Evolutionary conservation across 2,888 invertebrate species (phyloP).

Genomic region (Cyclophora punctaria): DNA sequence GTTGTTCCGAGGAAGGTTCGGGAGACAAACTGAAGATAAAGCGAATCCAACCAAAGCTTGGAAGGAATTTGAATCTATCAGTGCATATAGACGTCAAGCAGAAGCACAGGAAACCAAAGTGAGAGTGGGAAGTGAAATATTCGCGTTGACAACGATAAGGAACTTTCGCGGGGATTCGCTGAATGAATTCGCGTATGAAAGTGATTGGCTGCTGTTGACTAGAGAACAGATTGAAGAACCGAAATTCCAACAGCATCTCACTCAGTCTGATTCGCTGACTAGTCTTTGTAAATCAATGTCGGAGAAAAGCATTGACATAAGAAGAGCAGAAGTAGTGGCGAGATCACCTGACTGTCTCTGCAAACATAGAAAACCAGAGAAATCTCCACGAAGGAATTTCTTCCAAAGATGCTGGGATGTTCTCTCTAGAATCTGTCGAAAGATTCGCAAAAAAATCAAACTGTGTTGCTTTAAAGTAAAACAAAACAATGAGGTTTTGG

Average conservation of each 20-base stretch:
- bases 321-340: constrained; percentile 35
- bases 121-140: constrained; percentile 35
- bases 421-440: constrained; percentile 22
- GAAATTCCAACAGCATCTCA: constrained; percentile 44
- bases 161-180: constrained; percentile 53
- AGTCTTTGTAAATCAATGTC: constrained; percentile 42
- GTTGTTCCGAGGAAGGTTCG: constrained; percentile 74
- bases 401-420: constrained; percentile 26
- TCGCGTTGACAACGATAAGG: constrained; percentile 52
- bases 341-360: constrained; percentile 57
- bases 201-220: constrained; percentile 58
- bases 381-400: constrained; percentile 18
- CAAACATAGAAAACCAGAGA: constrained; percentile 27
- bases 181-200: constrained; percentile 50
- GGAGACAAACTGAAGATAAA: constrained; percentile 46
- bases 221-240: constrained; percentile 48
- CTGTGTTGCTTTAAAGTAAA: constrained; percentile 23
- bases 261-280: constrained; percentile 39
- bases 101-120: constrained; percentile 22
- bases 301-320: constrained; percentile 28
- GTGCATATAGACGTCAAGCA: constrained; percentile 16
- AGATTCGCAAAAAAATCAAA: constrained; percentile 30
- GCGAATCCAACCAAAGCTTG: constrained; percentile 20
- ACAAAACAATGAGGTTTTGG: constrained; percentile 9
- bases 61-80: constrained; percentile 29